phyloP scores from a whole-genome alignment of 92 coral and sea anemone species.

The Palythoa caribaeorum region DNA sequence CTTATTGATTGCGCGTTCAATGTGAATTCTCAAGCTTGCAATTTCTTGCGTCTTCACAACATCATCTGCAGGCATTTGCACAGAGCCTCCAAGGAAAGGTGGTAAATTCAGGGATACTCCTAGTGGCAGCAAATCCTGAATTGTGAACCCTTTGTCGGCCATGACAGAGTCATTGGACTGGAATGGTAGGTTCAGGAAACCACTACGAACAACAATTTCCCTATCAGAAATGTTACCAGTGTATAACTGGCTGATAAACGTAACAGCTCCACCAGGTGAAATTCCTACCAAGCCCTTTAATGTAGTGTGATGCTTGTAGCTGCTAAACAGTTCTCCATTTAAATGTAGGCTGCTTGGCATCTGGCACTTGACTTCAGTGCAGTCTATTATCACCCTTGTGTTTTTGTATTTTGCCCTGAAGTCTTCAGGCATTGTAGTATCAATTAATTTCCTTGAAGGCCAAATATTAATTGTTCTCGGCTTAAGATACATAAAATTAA shows the following conservation, averaged over 20 bases:
- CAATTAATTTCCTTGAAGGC: slow-evolving; percentile 63
- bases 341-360: slow-evolving; percentile 72
- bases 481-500: slow-evolving; percentile 67
- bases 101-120: slow-evolving; percentile 21
- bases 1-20: slow-evolving; percentile 7
- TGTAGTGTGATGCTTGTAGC: slow-evolving; percentile 22
- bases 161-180: neutral
- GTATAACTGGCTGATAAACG: neutral
- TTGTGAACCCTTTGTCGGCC: slow-evolving; percentile 35
- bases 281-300: slow-evolving; percentile 3
- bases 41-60: neutral
- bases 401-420: slow-evolving; percentile 55
- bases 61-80: slow-evolving; percentile 14
- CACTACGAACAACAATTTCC: slow-evolving; percentile 25
- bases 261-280: slow-evolving; percentile 30
- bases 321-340: slow-evolving; percentile 27
- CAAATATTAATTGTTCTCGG: slow-evolving; percentile 55
- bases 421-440: slow-evolving; percentile 67
- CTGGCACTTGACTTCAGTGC: slow-evolving; percentile 65
- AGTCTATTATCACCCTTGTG: slow-evolving; percentile 61
- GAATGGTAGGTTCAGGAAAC: slow-evolving; percentile 7
- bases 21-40: slow-evolving; percentile 12
- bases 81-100: slow-evolving; percentile 20
- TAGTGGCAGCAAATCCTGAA: slow-evolving; percentile 12
- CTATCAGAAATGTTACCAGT: slow-evolving; percentile 15